A percentile compares a stretch with the other conserved stretches of the same genome.
Conservation (phyloP, 1,140 invertebrate species). For the Acromyrmex echinatior region DNA sequence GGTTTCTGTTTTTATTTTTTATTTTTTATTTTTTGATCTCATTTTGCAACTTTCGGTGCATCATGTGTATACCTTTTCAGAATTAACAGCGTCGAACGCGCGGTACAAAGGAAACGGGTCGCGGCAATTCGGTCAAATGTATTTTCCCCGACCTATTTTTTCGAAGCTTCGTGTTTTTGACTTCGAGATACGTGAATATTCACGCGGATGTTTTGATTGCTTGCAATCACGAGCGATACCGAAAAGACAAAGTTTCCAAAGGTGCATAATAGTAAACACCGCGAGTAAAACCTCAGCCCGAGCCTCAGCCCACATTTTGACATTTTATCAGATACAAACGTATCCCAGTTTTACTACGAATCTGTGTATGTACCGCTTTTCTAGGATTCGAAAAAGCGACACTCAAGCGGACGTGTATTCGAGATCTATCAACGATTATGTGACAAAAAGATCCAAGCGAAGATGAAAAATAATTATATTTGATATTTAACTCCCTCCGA, state of each 20-base stretch:
- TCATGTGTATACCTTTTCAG: constrained; percentile 20
- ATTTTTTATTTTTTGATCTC: background rate
- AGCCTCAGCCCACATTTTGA: background rate
- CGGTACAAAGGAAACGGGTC: constrained; percentile 47
- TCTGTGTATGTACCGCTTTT: background rate
- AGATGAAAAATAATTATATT: background rate
- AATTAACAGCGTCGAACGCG: constrained; percentile 50
- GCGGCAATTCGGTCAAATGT: constrained; percentile 35
- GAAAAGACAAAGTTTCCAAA: constrained; percentile 19
- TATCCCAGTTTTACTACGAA: background rate
- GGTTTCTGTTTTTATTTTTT: background rate
- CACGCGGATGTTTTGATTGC: constrained; percentile 12
- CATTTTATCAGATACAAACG: constrained; percentile 39
- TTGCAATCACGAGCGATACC: constrained; percentile 1
- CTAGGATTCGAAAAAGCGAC: background rate
- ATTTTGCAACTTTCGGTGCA: background rate
- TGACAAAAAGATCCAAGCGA: background rate
- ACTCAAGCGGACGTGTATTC: background rate
- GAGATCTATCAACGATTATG: background rate
- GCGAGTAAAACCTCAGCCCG: background rate
- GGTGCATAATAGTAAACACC: constrained; percentile 16
- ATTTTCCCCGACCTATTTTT: constrained; percentile 37
- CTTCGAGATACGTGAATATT: constrained; percentile 14
- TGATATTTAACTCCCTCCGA: background rate
- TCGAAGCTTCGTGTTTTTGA: constrained; percentile 22